Evolutionary conservation across 1,140 invertebrate genomes (phyloP), one percentile per base, ranked within the genome.

Genomic region (Amphibalanus amphitrite): DNA sequence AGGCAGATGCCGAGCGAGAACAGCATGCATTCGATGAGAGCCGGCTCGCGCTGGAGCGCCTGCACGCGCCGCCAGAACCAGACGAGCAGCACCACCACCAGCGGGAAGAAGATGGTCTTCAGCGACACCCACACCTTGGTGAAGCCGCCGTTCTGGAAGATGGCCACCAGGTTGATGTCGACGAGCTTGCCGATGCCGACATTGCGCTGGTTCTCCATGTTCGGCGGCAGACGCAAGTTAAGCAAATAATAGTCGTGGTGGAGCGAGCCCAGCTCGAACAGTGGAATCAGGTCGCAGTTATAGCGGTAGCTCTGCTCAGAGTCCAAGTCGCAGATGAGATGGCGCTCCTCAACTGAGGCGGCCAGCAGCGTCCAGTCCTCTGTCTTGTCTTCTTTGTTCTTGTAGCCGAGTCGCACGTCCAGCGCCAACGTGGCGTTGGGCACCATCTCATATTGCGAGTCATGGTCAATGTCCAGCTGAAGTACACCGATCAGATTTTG

Each of bases 141-240:
- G 81, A 99, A 99, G n/a, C 97, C 97, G 69, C 96, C 97, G 83
- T 98, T 99, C 82, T 97, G 95, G 82, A 95, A 90, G 74, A 98
- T 97, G 25, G 87, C 71, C 88, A 78, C 75, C 67, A 80, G 70
- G 74, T 77, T 75, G 8, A 84, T 75, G 70, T 84, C 82, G 8
- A 75, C 69, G 20, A 84, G 71, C 65, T 77, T 75, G 28, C 83
- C 83, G 29, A 84, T 77, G 0, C 75, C 73, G 15, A 73, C 72
- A 74, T 83, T 83, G 17, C 6, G 38, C 6, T 17, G 6, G 38
- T 6, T 38, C 6, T 38, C 6, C 40, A 74, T 69, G 71, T 77
- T 72, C 28, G 78, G 86, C 1, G 95, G 95, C 65, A 99, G 82
- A 71, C 95, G 85, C 67, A 99, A 83, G 81, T 99, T 99, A 10